These are phyloP conservation scores for Eupithecia inturbata DNA, from an alignment of 2,888 invertebrate genomes.

Conservation along the genomic window DNA sequence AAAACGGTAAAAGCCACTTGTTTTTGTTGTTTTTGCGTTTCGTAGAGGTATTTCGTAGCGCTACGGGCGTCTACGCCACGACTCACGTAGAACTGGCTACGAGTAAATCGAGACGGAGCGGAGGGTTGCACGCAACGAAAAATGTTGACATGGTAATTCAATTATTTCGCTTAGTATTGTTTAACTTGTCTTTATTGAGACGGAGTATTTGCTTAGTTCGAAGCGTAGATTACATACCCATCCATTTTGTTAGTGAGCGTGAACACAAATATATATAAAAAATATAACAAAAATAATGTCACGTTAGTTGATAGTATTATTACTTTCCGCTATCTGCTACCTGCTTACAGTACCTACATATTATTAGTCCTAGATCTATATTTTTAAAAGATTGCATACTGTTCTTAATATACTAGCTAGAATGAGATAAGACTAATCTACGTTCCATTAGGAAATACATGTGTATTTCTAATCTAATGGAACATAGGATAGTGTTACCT, in stretches of 20 bases:
- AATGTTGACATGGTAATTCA: slow-evolving; percentile 19
- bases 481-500: too few species aligned
- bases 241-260: neutral
- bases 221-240: neutral
- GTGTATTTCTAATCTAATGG: too few species aligned
- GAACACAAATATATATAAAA: too few species aligned
- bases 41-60: slow-evolving; percentile 16
- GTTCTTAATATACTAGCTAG: too few species aligned
- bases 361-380: too few species aligned
- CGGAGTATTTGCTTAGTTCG: neutral
- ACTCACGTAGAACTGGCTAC: slow-evolving; percentile 11
- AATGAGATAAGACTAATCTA: too few species aligned
- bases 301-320: too few species aligned
- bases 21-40: slow-evolving; percentile 10
- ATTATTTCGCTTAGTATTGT: slow-evolving; percentile 17
- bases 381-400: too few species aligned
- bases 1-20: neutral
- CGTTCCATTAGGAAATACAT: too few species aligned
- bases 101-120: neutral
- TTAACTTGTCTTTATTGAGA: slow-evolving; percentile 2
- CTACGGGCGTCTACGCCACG: slow-evolving; percentile 30
- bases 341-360: too few species aligned
- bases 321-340: too few species aligned
- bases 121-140: slow-evolving; percentile 16
- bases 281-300: too few species aligned